Evolutionary conservation across 2,888 invertebrate genomes (phyloP).

Genomic region (Dasysyrphus tricinctus): DNA sequence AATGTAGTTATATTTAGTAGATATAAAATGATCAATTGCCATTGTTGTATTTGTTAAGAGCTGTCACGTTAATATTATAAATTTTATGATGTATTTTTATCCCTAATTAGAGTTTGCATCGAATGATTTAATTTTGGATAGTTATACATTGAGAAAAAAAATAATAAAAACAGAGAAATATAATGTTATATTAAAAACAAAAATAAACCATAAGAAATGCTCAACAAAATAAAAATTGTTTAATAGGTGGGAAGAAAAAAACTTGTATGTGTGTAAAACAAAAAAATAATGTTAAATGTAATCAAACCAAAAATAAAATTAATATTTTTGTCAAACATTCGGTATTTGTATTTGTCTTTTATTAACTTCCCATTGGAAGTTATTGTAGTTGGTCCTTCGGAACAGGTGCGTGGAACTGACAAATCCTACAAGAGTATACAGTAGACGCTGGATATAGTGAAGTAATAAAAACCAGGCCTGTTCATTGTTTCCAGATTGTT

Average conservation of each 20-base stretch:
- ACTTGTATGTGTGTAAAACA: conserved; percentile 9
- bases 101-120: conserved; percentile 66
- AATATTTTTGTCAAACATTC: conserved; percentile 59
- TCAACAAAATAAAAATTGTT: conserved; percentile 46
- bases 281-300: conserved; percentile 47
- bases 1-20: conserved; percentile 43
- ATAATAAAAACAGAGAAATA: conserved; percentile 6
- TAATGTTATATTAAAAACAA: conserved; percentile 10
- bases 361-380: too few relatives aligned
- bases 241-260: neutral
- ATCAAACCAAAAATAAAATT: conserved; percentile 60
- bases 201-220: conserved; percentile 35
- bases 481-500: too few relatives aligned
- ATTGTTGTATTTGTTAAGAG: conserved; percentile 69
- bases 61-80: conserved; percentile 37
- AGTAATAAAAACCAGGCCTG: too few relatives aligned
- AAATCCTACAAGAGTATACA: too few relatives aligned
- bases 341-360: neutral
- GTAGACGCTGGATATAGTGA: too few relatives aligned
- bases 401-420: too few relatives aligned
- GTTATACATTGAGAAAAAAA: conserved; percentile 10
- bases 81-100: conserved; percentile 29
- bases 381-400: too few relatives aligned
- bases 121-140: conserved; percentile 64
- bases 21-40: conserved; percentile 54